Evolutionary conservation across 2,113 vertebrate genomes (phyloP).

Genomic region (Ophiodon elongatus): DNA sequence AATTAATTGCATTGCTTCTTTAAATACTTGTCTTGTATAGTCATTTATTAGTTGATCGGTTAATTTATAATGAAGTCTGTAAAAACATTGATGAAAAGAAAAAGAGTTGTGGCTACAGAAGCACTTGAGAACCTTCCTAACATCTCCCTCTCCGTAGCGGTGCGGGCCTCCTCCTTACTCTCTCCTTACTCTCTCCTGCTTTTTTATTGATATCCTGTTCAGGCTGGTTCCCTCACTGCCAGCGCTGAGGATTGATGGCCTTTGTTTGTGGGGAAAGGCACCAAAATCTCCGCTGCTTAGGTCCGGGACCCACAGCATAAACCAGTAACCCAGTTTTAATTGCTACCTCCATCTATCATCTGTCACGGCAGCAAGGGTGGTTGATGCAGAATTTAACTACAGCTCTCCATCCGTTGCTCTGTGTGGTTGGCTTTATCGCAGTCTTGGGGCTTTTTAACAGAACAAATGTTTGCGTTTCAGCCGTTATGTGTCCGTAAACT

Average conservation of each 20-base stretch:
- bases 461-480: conserved; percentile 1
- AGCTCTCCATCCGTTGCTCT: conserved; percentile 35
- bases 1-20: background rate
- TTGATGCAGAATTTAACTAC: conserved; percentile 70
- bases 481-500: background rate
- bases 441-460: background rate
- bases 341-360: conserved; percentile 83
- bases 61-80: background rate
- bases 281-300: conserved; percentile 73
- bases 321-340: conserved; percentile 87
- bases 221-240: conserved; percentile 58
- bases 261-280: conserved; percentile 79
- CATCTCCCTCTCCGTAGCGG: conserved; percentile 14
- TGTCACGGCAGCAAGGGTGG: conserved; percentile 71
- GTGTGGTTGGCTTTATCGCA: conserved; percentile 3
- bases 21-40: no score
- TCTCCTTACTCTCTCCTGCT: conserved; percentile 51
- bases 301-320: conserved; percentile 73
- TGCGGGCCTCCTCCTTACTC: conserved; percentile 42
- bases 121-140: conserved; percentile 10
- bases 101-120: conserved; percentile 5
- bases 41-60: background rate
- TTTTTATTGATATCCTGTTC: conserved; percentile 74
- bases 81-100: background rate
- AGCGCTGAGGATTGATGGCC: conserved; percentile 80